phyloP scores from a whole-genome alignment of 1,140 invertebrate species.

The Coenobita brevimanus region DNA sequence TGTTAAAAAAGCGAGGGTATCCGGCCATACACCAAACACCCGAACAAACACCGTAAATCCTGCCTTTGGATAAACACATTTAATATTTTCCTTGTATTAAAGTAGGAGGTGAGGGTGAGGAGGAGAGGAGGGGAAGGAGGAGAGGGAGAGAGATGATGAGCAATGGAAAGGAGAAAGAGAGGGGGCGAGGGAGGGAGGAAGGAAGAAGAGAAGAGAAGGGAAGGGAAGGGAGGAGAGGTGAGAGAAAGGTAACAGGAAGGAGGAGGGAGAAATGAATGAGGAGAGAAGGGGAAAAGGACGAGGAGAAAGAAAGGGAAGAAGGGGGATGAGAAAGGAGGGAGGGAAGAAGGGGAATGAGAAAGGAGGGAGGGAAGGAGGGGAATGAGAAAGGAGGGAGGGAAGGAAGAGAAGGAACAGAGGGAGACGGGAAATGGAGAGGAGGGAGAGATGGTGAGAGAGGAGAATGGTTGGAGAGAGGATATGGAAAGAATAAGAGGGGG shows the following conservation, averaged over 20 bases:
- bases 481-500: too few relatives aligned
- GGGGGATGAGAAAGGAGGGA: neutral
- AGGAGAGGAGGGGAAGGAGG: neutral
- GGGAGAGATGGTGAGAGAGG: neutral
- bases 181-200: neutral
- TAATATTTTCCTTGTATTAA: too few relatives aligned
- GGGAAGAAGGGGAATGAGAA: neutral
- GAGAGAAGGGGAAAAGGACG: neutral
- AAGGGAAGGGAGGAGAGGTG: neutral
- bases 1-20: too few relatives aligned
- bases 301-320: neutral
- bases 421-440: neutral
- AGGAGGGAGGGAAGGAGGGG: neutral
- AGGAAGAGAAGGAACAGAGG: neutral
- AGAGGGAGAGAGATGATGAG: neutral
- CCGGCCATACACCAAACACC: too few relatives aligned
- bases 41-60: too few relatives aligned
- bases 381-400: neutral
- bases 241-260: neutral
- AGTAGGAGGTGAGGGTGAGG: neutral
- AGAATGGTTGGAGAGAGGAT: too few relatives aligned
- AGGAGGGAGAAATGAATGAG: neutral
- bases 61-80: too few relatives aligned
- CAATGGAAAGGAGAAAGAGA: neutral
- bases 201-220: neutral